These are phyloP conservation scores for Empidonax traillii DNA, from an alignment of 2,113 vertebrate species.

Conservation along the genomic window DNA sequence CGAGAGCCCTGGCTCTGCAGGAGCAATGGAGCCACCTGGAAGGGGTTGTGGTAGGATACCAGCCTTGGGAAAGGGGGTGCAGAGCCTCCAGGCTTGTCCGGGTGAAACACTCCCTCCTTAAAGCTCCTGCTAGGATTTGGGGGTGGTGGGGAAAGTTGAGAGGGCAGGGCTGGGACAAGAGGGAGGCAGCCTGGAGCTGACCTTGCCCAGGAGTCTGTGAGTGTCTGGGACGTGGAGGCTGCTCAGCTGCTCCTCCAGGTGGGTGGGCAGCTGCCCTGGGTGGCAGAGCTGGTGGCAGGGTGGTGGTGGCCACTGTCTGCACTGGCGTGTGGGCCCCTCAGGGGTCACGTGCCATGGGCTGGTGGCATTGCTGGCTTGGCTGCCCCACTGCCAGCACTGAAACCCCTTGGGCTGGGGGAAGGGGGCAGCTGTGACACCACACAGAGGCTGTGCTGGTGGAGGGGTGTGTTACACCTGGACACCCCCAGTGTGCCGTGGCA, in stretches of 20 bases:
- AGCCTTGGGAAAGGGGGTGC: not conserved
- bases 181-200: not conserved
- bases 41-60: not conserved
- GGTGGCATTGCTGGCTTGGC: not conserved
- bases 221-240: not conserved
- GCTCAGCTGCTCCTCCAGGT: rapidly evolving
- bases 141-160: not conserved
- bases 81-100: not conserved
- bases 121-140: not conserved
- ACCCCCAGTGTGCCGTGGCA: rapidly evolving
- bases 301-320: not conserved
- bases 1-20: not conserved
- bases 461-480: not conserved
- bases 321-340: not conserved
- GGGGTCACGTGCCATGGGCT: not conserved
- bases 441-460: not conserved
- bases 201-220: rapidly evolving
- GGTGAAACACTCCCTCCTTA: not conserved
- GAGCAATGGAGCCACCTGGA: not conserved
- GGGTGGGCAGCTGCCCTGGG: rapidly evolving
- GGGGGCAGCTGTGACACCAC: not conserved
- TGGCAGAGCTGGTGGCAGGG: not conserved
- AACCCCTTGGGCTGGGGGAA: not conserved
- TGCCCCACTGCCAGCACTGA: not conserved
- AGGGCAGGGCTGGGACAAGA: not conserved